Conservation (phyloP, 2,888 invertebrate genomes). For the Dolichopus griseipennis region DNA sequence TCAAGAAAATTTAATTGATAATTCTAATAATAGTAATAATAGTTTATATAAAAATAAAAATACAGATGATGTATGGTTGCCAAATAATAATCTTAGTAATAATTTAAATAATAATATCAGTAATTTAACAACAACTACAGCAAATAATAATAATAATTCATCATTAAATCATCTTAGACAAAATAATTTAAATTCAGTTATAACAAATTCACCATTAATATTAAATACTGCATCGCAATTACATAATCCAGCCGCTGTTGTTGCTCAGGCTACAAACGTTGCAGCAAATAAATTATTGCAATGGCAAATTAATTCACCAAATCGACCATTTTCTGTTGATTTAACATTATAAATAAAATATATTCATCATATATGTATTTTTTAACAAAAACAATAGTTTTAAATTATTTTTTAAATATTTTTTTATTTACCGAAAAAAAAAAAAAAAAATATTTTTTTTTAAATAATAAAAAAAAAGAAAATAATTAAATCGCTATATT, state of each 20-base stretch:
- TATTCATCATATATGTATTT: background rate
- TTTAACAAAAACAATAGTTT: background rate
- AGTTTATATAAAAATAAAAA: constrained; percentile 20
- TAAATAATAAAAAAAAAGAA: background rate
- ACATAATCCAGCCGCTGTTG: background rate
- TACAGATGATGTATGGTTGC: constrained; percentile 13
- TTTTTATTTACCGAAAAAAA: background rate
- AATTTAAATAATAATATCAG: constrained; percentile 21
- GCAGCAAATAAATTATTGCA: background rate
- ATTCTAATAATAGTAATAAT: constrained; percentile 31
- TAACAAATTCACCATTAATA: constrained; percentile 27
- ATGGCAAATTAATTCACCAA: constrained; percentile 27
- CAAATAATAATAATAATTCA: constrained; percentile 21
- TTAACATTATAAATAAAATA: constrained; percentile 34
- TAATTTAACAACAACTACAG: constrained; percentile 28
- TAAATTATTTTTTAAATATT: background rate
- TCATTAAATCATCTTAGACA: constrained; percentile 24
- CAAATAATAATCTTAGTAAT: constrained; percentile 18
- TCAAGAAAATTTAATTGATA: constrained; percentile 24
- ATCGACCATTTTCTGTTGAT: constrained; percentile 39
- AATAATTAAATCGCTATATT: constrained; percentile 1
- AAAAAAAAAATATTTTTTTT: no score
- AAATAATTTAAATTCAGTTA: constrained; percentile 23
- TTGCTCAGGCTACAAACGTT: background rate
- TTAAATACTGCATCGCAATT: constrained; percentile 12